These are phyloP conservation scores for Erpobdella octoculata DNA, from an alignment of 2,888 invertebrate species.

Conservation along the genomic window DNA sequence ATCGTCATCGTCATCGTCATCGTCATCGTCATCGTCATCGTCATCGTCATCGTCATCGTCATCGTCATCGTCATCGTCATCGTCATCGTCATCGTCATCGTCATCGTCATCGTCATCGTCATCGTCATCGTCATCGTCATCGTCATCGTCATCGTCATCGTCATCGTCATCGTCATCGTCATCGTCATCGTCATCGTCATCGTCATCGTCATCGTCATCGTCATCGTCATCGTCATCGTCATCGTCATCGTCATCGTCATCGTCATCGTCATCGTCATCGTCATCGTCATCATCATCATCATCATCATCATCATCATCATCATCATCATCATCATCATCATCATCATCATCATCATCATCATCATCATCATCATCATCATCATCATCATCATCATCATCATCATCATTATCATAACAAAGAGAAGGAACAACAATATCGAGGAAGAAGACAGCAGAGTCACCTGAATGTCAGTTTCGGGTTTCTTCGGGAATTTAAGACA, in stretches of 20 bases:
- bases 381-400: not conserved
- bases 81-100: constrained; percentile 15
- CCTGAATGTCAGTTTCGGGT: no score
- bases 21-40: constrained; percentile 9
- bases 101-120: constrained; percentile 29
- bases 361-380: not conserved
- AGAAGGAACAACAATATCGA: not conserved
- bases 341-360: not conserved
- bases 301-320: not conserved
- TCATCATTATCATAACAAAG: not conserved
- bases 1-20: constrained; percentile 14
- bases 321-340: not conserved
- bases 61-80: constrained; percentile 12
- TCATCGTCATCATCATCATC: not conserved
- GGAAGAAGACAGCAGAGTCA: not conserved
- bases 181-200: not conserved
- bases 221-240: constrained; percentile 7
- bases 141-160: constrained; percentile 8
- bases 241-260: not conserved
- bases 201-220: not conserved
- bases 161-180: constrained; percentile 11
- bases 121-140: constrained; percentile 26
- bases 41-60: constrained; percentile 14
- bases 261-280: not conserved
- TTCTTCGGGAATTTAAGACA: no score